Base-by-base conservation (phyloP, 2,113 vertebrate genomes). In the Peromyscus polionotus region DNA sequence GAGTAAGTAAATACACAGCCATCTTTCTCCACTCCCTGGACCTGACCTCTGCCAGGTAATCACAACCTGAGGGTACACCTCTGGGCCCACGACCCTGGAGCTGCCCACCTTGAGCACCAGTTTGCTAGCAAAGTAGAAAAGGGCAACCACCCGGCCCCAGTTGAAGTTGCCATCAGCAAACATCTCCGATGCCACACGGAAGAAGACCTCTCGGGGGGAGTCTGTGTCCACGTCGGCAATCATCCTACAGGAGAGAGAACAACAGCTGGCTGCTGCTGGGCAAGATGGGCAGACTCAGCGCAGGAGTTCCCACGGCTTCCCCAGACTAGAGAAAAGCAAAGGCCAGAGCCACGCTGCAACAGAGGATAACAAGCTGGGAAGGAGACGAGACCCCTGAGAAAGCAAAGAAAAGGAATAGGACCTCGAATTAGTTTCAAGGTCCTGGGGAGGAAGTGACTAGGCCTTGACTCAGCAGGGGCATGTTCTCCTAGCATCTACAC, bases 91-190 rank as follows among this genome's bases (percentile, higher is more conserved):
- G 0, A 26, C 68, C 88, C 42, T 67, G 39, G n/a, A n/a, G 88
- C 70, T 0, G 54, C 98, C 94, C 94, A 99, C 98, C 98, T 99
- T 98, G 39, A 99, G 97, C 91, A 99, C 99, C 26, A 99, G 98
- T 77, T 99, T 99, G 98, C 99, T 99, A 88, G 99, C 99, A 89
- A 99, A 99, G 98, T 99, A 99, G 98, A 99, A 99, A 1, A 99
- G 96, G 0, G 99, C 99, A 2, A 99, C 99, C 48, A 99, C 99
- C 1, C 99, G 98, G 93, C 99, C 99, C 99, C 99, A 99, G 98
- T 99, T 99, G 97, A 99, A 99, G 98, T 98, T 99, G 94, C 99
- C 99, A 17, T 99, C 99, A 0, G 99, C 98, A 96, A 99, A 99
- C 98, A 99, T 99, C 87, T 99, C 99, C 0, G 96, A 14, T 1